Evolutionary conservation across 2,797 vertebrate genomes (phyloP).

Genomic region (Hybognathus amarus): DNA sequence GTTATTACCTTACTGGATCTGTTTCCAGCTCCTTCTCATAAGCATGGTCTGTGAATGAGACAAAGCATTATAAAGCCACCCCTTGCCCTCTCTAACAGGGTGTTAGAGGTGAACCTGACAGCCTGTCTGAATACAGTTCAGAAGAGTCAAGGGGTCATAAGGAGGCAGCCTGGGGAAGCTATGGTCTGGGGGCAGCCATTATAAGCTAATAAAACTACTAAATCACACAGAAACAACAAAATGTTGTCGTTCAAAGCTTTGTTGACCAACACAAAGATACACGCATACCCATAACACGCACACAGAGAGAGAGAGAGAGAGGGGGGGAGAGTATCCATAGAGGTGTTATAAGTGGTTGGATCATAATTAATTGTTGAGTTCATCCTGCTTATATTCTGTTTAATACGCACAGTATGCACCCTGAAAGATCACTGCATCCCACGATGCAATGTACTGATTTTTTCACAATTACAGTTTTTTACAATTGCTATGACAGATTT

Average conservation of each 20-base stretch:
- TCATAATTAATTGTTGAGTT: neutral
- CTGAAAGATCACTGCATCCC: neutral
- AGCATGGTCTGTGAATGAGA: slow-evolving; percentile 98
- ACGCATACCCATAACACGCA: neutral
- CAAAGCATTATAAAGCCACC: slow-evolving; percentile 89
- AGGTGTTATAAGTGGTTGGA: neutral
- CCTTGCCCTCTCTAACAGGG: slow-evolving; percentile 60
- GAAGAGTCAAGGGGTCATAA: slow-evolving; percentile 45
- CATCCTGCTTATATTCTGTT: neutral
- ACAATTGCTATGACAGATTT: no score
- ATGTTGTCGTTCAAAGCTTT: slow-evolving; percentile 9
- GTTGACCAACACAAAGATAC: slow-evolving; percentile 33
- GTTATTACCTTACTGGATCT: slow-evolving; percentile 99
- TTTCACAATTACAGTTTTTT: no score
- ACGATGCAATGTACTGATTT: neutral
- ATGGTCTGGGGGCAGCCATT: slow-evolving; percentile 22
- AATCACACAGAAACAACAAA: slow-evolving; percentile 37
- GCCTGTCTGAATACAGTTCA: slow-evolving; percentile 47
- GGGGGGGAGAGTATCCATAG: neutral
- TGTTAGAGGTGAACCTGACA: slow-evolving; percentile 50
- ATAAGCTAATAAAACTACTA: slow-evolving; percentile 29
- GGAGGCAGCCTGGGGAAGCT: slow-evolving; percentile 43
- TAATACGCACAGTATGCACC: neutral
- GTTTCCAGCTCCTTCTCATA: slow-evolving; percentile 99
- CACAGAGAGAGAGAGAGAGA: no score